Percentiles rank a stretch among this genome's conserved stretches.
Conservation (phyloP, 2,113 vertebrate genomes). For the Syngnathus typhle region DNA sequence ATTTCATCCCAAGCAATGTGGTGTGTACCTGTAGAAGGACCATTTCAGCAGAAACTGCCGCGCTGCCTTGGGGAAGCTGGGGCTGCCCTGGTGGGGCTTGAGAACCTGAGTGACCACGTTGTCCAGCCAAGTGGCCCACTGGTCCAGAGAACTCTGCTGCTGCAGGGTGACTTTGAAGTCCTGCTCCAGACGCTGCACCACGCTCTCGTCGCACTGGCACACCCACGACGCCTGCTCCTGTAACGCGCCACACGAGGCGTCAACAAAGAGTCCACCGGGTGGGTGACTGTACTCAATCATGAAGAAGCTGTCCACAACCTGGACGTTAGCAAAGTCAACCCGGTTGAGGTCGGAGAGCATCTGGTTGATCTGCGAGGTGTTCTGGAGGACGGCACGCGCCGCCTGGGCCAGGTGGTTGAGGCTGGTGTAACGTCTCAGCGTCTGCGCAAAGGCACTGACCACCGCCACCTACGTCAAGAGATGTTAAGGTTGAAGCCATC, state of each 20-base stretch:
- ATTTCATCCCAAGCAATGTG: too few relatives aligned
- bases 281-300: neutral
- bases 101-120: conserved; percentile 91
- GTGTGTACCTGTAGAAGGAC: conserved; percentile 94
- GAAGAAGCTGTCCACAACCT: conserved; percentile 50
- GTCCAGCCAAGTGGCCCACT: conserved; percentile 96
- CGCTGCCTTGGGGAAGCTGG: conserved; percentile 90
- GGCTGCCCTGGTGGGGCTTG: conserved; percentile 85
- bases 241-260: conserved; percentile 7
- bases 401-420: conserved; percentile 97
- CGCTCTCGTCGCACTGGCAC: conserved; percentile 92
- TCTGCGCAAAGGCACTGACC: conserved; percentile 93
- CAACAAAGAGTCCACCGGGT: neutral
- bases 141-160: conserved; percentile 97
- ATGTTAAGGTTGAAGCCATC: too few relatives aligned
- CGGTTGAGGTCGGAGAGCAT: conserved; percentile 99
- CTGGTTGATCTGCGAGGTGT: conserved; percentile 98
- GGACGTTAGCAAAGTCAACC: conserved; percentile 95
- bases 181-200: conserved; percentile 94
- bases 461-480: conserved; percentile 76
- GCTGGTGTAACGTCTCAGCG: conserved; percentile 89
- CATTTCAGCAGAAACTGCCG: conserved; percentile 96
- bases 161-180: conserved; percentile 97
- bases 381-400: conserved; percentile 91
- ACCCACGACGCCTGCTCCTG: conserved; percentile 99